Conservation (phyloP, 2,113 vertebrate genomes). For the Chunga burmeisteri region DNA sequence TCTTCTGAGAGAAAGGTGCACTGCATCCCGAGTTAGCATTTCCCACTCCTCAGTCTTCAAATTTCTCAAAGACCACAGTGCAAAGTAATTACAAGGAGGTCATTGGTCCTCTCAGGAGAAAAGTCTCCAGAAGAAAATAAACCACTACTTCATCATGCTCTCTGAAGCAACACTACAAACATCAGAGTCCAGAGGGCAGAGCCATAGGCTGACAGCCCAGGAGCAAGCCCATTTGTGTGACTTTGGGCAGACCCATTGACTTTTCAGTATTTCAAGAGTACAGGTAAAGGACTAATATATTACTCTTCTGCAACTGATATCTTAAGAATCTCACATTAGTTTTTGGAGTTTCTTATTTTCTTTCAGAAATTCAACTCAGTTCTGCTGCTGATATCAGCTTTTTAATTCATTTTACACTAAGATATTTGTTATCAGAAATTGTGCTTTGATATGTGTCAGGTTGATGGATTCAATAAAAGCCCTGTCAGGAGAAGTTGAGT, state of each 20-base stretch:
- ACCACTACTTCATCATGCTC: not conserved
- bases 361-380: not conserved
- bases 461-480: conserved; percentile 64
- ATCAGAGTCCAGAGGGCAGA: not conserved
- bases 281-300: not conserved
- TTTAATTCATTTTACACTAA: conserved; percentile 48
- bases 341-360: conserved; percentile 33
- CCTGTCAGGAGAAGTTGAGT: conserved; percentile 22
- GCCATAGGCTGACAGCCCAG: not conserved
- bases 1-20: not conserved
- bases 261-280: not conserved
- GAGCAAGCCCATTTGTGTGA: not conserved
- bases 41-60: not conserved
- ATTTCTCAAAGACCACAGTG: not conserved
- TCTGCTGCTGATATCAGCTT: conserved; percentile 23
- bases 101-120: not conserved
- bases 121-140: not conserved
- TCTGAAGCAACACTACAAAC: not conserved
- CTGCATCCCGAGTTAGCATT: not conserved
- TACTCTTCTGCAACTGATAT: not conserved
- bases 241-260: not conserved
- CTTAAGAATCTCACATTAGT: conserved; percentile 7
- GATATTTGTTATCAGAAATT: conserved; percentile 62
- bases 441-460: conserved; percentile 54
- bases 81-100: not conserved